Evolutionary conservation across 2,797 vertebrate species (phyloP).

Genomic region (Poecilia gillii): DNA sequence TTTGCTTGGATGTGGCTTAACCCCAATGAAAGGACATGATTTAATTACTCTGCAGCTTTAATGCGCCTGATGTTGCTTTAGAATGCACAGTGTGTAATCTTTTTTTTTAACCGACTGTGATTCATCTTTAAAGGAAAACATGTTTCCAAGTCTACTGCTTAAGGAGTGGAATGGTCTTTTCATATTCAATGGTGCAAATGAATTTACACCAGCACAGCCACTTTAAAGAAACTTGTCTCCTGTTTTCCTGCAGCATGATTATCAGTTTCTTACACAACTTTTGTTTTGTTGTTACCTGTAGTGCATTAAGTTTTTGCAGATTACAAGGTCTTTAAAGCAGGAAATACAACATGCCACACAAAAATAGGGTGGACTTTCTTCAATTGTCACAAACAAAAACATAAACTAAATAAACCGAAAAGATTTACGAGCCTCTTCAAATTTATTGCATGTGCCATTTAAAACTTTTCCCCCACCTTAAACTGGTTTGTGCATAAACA

Average conservation of each 20-base stretch:
- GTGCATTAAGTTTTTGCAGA: not conserved
- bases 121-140: conserved; percentile 69
- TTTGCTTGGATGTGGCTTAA: conserved; percentile 82
- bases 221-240: not conserved
- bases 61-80: conserved; percentile 83
- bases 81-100: conserved; percentile 80
- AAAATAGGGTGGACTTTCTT: not conserved
- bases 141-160: conserved; percentile 46
- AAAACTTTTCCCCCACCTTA: not conserved
- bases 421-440: not conserved
- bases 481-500: not conserved
- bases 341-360: not conserved
- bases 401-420: conserved; percentile 1
- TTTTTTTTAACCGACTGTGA: conserved; percentile 73
- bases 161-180: conserved; percentile 32
- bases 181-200: conserved; percentile 19
- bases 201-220: not conserved
- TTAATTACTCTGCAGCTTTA: conserved; percentile 85
- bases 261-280: not conserved
- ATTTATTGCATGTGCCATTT: not conserved
- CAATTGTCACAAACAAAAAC: not conserved
- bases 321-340: not conserved
- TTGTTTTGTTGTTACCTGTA: conserved; percentile 3
- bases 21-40: conserved; percentile 85
- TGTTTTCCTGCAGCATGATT: not conserved